Evolutionary conservation across 2,797 vertebrate genomes (phyloP).

Genomic region (Xyrichtys novacula): DNA sequence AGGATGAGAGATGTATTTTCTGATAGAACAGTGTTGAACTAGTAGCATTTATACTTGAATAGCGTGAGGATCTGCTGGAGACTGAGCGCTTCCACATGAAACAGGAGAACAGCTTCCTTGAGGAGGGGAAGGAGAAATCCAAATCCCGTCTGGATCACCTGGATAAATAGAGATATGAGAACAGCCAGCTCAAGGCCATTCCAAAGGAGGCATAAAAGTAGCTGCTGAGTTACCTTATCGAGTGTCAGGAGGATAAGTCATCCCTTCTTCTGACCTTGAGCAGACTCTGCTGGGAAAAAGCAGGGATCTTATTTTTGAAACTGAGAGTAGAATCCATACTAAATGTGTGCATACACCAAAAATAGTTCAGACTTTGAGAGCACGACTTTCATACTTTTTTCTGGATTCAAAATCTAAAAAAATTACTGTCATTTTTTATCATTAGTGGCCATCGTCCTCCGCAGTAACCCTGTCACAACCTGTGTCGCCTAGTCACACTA

Average conservation of each 20-base stretch:
- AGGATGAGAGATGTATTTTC: neutral
- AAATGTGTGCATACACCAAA: too few relatives aligned
- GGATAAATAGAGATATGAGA: neutral
- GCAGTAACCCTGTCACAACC: too few relatives aligned
- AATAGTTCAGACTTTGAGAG: too few relatives aligned
- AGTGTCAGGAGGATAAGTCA: neutral
- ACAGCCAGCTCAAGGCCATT: too few relatives aligned
- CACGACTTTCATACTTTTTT: too few relatives aligned
- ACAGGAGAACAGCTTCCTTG: neutral
- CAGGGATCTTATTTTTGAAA: too few relatives aligned
- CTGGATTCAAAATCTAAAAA: too few relatives aligned
- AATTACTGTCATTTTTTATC: too few relatives aligned
- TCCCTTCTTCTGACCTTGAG: neutral
- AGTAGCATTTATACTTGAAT: neutral
- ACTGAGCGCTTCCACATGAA: neutral
- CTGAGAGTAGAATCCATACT: too few relatives aligned
- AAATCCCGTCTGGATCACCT: neutral
- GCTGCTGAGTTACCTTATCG: neutral
- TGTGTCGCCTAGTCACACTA: too few relatives aligned
- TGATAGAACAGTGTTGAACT: neutral
- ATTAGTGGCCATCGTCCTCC: too few relatives aligned
- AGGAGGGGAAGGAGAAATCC: neutral
- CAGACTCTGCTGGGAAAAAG: neutral
- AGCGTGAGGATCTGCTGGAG: neutral
- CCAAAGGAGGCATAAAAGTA: neutral